Percentiles rank a stretch among this genome's conserved stretches.
Evolutionary conservation across 1,140 invertebrate genomes (phyloP).

Genomic region (Drosophila melanica): DNA sequence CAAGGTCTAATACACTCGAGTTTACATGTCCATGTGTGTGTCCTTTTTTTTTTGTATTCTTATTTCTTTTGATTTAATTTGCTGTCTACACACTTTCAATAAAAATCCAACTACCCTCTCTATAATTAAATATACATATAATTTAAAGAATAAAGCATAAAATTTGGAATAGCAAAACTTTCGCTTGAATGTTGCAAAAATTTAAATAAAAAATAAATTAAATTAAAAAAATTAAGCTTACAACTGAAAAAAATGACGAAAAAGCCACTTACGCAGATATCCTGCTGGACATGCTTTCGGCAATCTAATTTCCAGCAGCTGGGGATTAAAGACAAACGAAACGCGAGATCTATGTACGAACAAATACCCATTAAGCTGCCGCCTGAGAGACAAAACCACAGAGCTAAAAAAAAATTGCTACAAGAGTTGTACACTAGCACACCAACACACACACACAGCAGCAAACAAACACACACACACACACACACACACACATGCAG

Average conservation of each 20-base stretch:
- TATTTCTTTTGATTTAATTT: neutral
- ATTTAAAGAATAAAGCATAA: no score
- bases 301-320: conserved; percentile 20
- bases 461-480: neutral
- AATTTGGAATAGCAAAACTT: no score
- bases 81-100: neutral
- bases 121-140: no score
- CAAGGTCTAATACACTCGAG: neutral
- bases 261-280: neutral
- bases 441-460: conserved; percentile 1
- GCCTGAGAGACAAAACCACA: conserved; percentile 16
- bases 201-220: no score
- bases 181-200: no score
- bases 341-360: conserved; percentile 6
- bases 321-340: neutral
- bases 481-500: conserved; percentile 23
- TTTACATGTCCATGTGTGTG: neutral
- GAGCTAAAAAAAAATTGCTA: conserved; percentile 20
- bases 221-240: neutral
- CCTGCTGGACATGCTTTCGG: neutral
- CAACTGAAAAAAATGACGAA: neutral
- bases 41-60: no score
- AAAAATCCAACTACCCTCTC: no score
- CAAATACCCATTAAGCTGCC: conserved; percentile 36
- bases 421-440: conserved; percentile 30